phyloP scores from a whole-genome alignment of 2,113 vertebrate species.

The Tor tambroides region DNA sequence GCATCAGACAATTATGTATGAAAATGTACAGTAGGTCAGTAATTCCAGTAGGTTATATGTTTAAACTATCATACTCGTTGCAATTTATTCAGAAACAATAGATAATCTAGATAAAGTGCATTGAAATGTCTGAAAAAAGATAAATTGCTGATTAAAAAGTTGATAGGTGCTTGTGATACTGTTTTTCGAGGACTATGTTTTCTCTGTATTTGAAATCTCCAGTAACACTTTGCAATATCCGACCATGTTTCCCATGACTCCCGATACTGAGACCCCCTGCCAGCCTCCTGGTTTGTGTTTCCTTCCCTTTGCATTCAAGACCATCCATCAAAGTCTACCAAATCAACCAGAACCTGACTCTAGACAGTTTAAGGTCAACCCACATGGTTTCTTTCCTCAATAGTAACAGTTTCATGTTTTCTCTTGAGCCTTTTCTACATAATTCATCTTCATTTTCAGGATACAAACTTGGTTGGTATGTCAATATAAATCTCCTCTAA shows the following conservation, averaged over 20 bases:
- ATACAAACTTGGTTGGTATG: background rate
- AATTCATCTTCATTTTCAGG: background rate
- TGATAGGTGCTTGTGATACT: background rate
- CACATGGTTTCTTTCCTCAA: background rate
- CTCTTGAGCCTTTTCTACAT: conserved; percentile 4
- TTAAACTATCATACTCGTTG: no score
- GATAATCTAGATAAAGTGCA: background rate
- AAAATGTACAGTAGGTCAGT: no score
- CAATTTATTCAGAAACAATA: background rate
- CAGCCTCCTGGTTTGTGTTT: background rate
- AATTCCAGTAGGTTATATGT: no score
- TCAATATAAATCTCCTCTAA: background rate
- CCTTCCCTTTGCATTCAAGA: background rate
- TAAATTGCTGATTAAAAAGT: background rate
- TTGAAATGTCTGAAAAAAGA: background rate
- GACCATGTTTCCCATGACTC: background rate
- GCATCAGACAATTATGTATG: no score
- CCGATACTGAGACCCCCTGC: background rate
- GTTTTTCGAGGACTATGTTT: background rate
- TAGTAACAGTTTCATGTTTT: background rate
- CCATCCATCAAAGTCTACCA: conserved; percentile 23
- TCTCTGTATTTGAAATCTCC: background rate
- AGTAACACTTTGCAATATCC: conserved; percentile 12
- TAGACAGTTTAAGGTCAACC: background rate
- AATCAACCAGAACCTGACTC: conserved; percentile 13